Percentiles rank a stretch among this genome's conserved stretches.
These are phyloP conservation scores for Danio tinwini DNA, from an alignment of 2,797 vertebrate genomes.

Conservation along the genomic window DNA sequence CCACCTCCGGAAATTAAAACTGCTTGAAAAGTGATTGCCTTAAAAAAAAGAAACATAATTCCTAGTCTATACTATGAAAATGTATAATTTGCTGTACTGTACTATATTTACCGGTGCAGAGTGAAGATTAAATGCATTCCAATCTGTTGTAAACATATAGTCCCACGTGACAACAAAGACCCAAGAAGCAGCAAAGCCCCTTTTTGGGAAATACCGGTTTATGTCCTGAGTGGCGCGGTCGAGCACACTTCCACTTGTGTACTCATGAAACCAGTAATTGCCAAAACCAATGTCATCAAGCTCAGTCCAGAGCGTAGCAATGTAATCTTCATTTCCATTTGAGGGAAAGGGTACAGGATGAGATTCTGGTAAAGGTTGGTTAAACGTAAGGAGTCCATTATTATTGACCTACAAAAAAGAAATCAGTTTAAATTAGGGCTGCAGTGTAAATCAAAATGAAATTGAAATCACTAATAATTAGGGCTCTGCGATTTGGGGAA, in stretches of 20 bases:
- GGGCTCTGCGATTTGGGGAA: too few species aligned
- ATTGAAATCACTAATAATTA: too few species aligned
- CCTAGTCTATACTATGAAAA: neutral
- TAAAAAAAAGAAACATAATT: neutral
- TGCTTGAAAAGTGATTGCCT: conserved; percentile 21
- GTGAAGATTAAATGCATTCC: neutral
- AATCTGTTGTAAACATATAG: neutral
- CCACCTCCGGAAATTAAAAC: conserved; percentile 30
- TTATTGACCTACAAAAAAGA: conserved; percentile 14
- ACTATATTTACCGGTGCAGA: neutral
- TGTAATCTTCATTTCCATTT: neutral
- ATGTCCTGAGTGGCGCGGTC: neutral
- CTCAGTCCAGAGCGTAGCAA: conserved; percentile 19
- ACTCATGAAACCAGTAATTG: neutral
- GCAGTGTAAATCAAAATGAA: too few species aligned
- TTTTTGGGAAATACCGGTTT: neutral
- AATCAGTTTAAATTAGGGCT: neutral
- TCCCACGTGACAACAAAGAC: conserved; percentile 29
- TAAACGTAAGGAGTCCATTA: conserved; percentile 5
- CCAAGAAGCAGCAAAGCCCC: conserved; percentile 10
- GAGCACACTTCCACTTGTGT: conserved; percentile 11
- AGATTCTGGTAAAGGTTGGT: neutral
- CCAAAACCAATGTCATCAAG: neutral
- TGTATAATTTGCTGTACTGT: too few species aligned
- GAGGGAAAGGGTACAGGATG: neutral